phyloP scores from a whole-genome alignment of 2,888 invertebrate species.

The Capitulum mitella region DNA sequence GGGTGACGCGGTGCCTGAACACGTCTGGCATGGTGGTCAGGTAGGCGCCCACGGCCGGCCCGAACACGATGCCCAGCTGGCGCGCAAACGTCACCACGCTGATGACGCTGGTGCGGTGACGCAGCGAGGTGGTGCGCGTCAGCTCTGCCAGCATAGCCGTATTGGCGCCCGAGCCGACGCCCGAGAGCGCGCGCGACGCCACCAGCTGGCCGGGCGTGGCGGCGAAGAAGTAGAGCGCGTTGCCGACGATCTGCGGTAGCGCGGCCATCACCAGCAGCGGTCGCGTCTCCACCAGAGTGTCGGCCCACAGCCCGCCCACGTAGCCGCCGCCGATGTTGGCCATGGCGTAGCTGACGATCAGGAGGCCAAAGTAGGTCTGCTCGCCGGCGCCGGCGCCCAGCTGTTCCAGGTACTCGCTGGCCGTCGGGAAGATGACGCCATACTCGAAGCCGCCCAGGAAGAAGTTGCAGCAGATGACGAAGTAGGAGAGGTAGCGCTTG shows the following conservation, averaged over 20 bases:
- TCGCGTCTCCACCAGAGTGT: not conserved
- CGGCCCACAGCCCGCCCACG: conserved; percentile 6
- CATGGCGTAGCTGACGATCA: not conserved
- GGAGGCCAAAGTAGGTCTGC: not conserved
- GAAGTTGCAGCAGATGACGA: conserved; percentile 4
- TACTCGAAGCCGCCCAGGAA: conserved; percentile 13
- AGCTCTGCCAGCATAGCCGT: conserved; percentile 10
- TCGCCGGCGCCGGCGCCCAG: not conserved
- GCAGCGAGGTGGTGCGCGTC: not conserved
- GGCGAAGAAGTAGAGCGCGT: conserved; percentile 4
- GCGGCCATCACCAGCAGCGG: conserved; percentile 10
- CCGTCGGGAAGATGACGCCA: conserved; percentile 13
- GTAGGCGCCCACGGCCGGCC: not conserved
- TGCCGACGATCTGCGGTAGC: not conserved
- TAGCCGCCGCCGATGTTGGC: conserved; percentile 3
- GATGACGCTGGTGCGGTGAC: not conserved
- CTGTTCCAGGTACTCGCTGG: not conserved
- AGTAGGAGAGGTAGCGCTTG: not conserved
- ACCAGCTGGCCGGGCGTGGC: not conserved
- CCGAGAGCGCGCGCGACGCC: not conserved
- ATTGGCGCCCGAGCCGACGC: not conserved
- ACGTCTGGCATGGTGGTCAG: not conserved
- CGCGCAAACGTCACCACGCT: not conserved
- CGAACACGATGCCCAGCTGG: conserved; percentile 5
- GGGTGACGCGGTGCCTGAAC: not conserved